Evolutionary conservation across 2,888 invertebrate species (phyloP), one percentile per base, ranked within the genome.

Genomic region (Stenchaetothrips biformis): DNA sequence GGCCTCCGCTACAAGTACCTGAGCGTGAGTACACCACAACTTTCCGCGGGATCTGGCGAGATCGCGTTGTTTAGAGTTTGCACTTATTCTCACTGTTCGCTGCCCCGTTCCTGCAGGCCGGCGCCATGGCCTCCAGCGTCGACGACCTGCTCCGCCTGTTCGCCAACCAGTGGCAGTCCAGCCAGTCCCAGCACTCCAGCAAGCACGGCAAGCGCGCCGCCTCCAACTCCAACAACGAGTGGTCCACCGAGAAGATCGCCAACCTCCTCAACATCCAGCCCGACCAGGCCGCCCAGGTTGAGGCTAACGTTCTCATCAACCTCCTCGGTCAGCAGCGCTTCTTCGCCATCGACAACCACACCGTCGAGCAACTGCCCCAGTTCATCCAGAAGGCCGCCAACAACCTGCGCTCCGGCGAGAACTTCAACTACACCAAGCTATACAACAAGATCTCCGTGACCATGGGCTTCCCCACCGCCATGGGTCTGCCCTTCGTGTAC

Each of bases 401-500:
- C 79, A 83, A 86, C 18, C 84, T 91, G 11, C 86, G 86, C 74
- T 84, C 89, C 9, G 91, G 90, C 79, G 86, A 88, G 77, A 84
- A 88, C 25, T 87, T 90, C 83, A 90, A 91, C 84, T 89, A 89
- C 86, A 92, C 90, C 77, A 92, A 91, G 86, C 87, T 92, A 16
- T 85, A 88, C 79, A 90, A 90, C 79, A 88, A 89, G n/a, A n/a
- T n/a, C 78, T 90, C 92, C 82, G 87, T 91, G 9, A 89, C 89
- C 16, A 86, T 93, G 21, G 90, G 91, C 86, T 91, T 93, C 89
- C 93, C 94, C 4, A 89, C 92, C 18, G 91, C 90, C 81, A 90
- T 89, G 83, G 94, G 94, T 85, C 87, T 93, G 83, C 93, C 93
- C 16, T 92, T 92, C 85, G 86, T 91, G 81, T 92, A 88, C 86